A percentile compares a stretch with the other conserved stretches of the same genome.
These are phyloP conservation scores for Morpho helenor DNA, from an alignment of 2,888 invertebrate species.

Conservation along the genomic window DNA sequence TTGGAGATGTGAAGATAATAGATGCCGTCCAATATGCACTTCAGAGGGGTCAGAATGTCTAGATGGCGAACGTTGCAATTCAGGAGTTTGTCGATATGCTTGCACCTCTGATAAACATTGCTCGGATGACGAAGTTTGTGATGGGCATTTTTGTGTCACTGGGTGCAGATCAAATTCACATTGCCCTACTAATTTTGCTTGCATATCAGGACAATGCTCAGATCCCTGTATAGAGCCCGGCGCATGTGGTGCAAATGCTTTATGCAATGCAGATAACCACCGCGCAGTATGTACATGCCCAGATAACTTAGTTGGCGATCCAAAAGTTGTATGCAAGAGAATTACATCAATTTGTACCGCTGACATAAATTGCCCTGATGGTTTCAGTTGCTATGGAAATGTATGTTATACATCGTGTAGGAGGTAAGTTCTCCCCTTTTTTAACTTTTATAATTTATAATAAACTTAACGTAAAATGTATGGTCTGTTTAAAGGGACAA, in stretches of 20 bases:
- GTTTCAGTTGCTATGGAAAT: constrained; percentile 87
- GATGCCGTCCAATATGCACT: constrained; percentile 89
- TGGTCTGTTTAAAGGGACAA: constrained; percentile 80
- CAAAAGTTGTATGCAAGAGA: constrained; percentile 85
- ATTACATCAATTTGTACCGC: constrained; percentile 81
- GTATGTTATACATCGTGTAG: constrained; percentile 88
- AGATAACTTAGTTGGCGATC: constrained; percentile 84
- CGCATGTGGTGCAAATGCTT: constrained; percentile 90
- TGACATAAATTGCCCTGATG: constrained; percentile 84
- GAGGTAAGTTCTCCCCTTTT: constrained; percentile 69
- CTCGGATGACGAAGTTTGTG: constrained; percentile 91
- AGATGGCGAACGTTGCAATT: constrained; percentile 87
- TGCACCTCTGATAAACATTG: constrained; percentile 93
- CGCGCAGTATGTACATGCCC: constrained; percentile 87
- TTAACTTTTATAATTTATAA: constrained; percentile 10
- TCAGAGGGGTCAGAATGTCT: constrained; percentile 85
- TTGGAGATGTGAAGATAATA: constrained; percentile 85
- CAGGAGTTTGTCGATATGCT: constrained; percentile 89
- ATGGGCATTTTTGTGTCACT: constrained; percentile 86
- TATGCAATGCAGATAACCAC: constrained; percentile 85
- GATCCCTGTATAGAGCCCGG: constrained; percentile 88
- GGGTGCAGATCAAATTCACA: constrained; percentile 91
- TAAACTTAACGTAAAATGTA: background rate
- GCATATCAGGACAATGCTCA: constrained; percentile 87
- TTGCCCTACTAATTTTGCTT: constrained; percentile 85